Conservation (phyloP, 2,888 invertebrate species). For the Euzetes globulus region DNA sequence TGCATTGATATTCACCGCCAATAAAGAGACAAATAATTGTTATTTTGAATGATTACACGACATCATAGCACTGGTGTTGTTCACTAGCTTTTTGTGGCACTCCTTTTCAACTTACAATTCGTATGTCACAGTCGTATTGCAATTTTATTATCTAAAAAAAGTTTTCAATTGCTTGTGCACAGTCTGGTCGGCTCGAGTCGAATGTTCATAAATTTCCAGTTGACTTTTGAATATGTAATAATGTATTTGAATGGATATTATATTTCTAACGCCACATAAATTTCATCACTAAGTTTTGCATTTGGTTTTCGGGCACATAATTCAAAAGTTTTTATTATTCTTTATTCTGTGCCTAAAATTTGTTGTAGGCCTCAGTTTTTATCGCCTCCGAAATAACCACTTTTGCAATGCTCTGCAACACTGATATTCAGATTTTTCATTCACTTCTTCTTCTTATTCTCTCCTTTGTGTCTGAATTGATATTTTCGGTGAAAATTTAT, state of each 20-base stretch:
- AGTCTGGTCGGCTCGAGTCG: not conserved
- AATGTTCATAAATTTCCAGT: slow-evolving; percentile 2
- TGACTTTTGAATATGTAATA: not conserved
- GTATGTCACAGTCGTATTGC: not conserved
- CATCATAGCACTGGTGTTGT: not conserved
- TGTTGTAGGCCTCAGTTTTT: not conserved
- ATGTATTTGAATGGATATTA: slow-evolving; percentile 19
- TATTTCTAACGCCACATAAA: slow-evolving; percentile 16
- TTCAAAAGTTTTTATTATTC: not conserved
- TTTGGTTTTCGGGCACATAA: not conserved
- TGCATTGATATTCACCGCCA: slow-evolving; percentile 14
- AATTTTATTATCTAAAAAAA: not conserved
- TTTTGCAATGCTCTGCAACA: no score
- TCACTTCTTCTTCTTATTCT: no score
- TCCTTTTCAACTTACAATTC: not conserved
- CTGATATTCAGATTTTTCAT: no score
- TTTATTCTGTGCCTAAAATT: not conserved
- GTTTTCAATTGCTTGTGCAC: not conserved
- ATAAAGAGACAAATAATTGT: slow-evolving; percentile 26
- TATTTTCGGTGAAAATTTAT: no score
- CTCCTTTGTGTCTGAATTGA: no score
- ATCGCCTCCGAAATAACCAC: not conserved
- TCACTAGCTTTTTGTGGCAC: not conserved
- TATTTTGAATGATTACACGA: slow-evolving; percentile 7
- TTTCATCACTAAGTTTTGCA: not conserved